A percentile compares a stretch with the other conserved stretches of the same genome.
Conservation (phyloP, 2,113 vertebrate species). For the Pitta sordida region DNA sequence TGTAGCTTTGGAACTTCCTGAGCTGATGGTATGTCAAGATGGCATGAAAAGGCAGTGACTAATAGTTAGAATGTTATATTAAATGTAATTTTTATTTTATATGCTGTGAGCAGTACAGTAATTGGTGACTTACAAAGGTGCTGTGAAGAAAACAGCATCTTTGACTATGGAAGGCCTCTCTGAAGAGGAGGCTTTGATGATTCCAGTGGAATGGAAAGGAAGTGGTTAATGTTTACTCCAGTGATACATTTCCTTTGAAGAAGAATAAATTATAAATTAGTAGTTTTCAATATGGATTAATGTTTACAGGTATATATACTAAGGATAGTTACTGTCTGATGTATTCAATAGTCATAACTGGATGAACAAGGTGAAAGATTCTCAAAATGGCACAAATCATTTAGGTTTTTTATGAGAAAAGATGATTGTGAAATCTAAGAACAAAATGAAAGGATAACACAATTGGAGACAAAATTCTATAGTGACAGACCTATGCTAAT, state of each 20-base stretch:
- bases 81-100: background rate
- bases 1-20: background rate
- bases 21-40: background rate
- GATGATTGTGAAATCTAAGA: background rate
- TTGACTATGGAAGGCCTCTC: background rate
- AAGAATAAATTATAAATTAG: background rate
- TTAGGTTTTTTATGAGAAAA: background rate
- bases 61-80: background rate
- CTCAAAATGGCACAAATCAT: background rate
- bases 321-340: background rate
- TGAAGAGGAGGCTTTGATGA: constrained; percentile 13
- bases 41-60: background rate
- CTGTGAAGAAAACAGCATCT: background rate
- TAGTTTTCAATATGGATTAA: background rate
- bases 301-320: background rate
- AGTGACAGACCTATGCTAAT: background rate
- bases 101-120: background rate
- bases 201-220: background rate
- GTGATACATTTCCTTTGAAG: background rate
- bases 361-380: background rate
- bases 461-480: background rate
- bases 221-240: background rate
- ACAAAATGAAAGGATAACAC: background rate
- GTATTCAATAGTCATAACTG: background rate
- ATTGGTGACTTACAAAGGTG: background rate